These are phyloP conservation scores for Liparis tanakae DNA, from an alignment of 2,797 vertebrate species.

Conservation along the genomic window DNA sequence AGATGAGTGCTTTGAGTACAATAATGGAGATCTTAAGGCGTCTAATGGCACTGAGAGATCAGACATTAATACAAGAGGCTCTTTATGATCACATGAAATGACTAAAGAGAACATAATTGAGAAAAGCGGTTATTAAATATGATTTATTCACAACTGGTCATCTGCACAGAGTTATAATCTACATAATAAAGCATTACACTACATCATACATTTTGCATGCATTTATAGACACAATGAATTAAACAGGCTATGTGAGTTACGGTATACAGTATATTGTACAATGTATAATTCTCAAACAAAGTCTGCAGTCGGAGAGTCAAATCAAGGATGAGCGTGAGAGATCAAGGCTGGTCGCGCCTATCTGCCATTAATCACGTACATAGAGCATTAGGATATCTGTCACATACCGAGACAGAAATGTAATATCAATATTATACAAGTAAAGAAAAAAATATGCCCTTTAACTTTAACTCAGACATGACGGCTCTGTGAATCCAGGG, in stretches of 20 bases:
- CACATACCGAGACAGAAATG: constrained; percentile 24
- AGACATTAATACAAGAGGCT: constrained; percentile 5
- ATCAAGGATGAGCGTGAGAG: constrained; percentile 53
- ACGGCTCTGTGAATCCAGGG: constrained; percentile 30
- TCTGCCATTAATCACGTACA: constrained; percentile 37
- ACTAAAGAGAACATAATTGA: constrained; percentile 8
- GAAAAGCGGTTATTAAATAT: constrained; percentile 21
- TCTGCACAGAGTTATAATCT: constrained; percentile 15
- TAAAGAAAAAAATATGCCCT: constrained; percentile 9
- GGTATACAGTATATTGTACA: constrained; percentile 4
- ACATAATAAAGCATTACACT: constrained; percentile 2
- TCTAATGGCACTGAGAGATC: constrained; percentile 2
- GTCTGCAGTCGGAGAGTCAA: constrained; percentile 43
- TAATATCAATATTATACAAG: constrained; percentile 39
- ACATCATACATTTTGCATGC: constrained; percentile 20
- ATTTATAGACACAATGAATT: constrained; percentile 23
- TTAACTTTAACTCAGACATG: constrained; percentile 21
- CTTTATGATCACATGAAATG: constrained; percentile 21
- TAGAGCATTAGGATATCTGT: constrained; percentile 35
- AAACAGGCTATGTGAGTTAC: constrained; percentile 24
- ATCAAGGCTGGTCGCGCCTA: constrained; percentile 36
- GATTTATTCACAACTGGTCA: constrained; percentile 20
- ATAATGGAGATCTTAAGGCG: background rate
- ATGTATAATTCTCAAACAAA: constrained; percentile 28
- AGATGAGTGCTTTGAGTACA: constrained; percentile 1